phyloP scores from a whole-genome alignment of 1,140 invertebrate genomes.

The Drosophila prosaltans region DNA sequence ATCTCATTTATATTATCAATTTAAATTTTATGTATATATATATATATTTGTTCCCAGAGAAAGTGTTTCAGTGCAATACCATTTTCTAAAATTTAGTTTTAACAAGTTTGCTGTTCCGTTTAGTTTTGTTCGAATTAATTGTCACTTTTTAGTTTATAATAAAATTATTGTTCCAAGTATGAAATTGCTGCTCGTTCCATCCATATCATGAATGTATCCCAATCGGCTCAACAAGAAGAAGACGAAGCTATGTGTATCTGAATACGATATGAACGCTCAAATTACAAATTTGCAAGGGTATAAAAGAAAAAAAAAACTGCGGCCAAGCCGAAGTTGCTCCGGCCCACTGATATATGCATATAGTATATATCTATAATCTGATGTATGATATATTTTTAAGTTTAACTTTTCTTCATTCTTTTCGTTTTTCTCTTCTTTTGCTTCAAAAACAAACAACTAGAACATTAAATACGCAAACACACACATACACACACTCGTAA shows the following conservation, averaged over 20 bases:
- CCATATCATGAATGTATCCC: background rate
- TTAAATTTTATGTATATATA: no score
- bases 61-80: background rate
- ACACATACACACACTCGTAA: constrained; percentile 35
- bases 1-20: no score
- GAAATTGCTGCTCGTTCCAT: background rate
- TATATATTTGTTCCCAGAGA: background rate
- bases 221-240: background rate
- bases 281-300: constrained; percentile 4
- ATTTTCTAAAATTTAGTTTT: background rate
- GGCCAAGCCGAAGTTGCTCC: constrained; percentile 10
- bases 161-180: background rate
- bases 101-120: no score
- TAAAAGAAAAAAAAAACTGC: background rate
- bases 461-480: constrained; percentile 17
- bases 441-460: background rate
- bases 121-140: background rate
- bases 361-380: background rate
- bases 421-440: background rate
- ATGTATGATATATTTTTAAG: constrained; percentile 18
- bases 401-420: background rate
- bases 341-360: background rate
- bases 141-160: background rate
- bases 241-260: background rate
- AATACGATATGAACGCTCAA: constrained; percentile 3